Base-by-base conservation (phyloP, 2,797 vertebrate species). In the Petrocephalus schoutedeni region DNA sequence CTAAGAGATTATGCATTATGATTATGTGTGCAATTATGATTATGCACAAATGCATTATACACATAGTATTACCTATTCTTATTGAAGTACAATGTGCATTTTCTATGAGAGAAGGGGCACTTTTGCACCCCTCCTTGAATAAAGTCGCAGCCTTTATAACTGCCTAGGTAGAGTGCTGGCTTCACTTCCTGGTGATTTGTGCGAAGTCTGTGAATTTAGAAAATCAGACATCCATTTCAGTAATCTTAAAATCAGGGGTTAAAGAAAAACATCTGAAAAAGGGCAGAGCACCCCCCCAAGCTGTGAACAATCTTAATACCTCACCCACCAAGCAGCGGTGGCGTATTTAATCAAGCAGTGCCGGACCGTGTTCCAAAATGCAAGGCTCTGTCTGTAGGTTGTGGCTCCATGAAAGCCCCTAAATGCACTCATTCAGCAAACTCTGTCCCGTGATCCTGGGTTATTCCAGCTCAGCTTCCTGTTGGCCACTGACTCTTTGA, bases 271-370 rank as follows among this genome's bases (percentile, higher is more conserved):
- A 71, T 71, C 28, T 71, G 64, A 12, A 4, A 16, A 71, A 36
- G 64, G 28, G 36, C 64, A 71, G 12, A 36, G 12, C 64, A 28
- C 10, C 8, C 16, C 57, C 61, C 61, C 67, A 12, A 8, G 19
- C 5, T 36, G 7, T 80, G 16, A 1, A 49, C 10, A 57, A 8
- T 61, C 7, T 16, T 12, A 14, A 92, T 90, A 89, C 21, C 41
- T 88, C 36, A 49, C n/a, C 58, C n/a, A 16, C 16, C 58, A 91
- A 92, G 93, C 90, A 51, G 87, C 23, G 90, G 89, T 90, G 91
- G 89, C 89, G 90, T 91, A 91, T 90, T 91, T 88, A 71, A 92
- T 93, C 90, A 89, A 88, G 90, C 91, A 91, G 3, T 6, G 0
- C 77, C 14, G 12, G 28, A 6, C 36, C 14, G 12, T 7, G 64